A percentile compares a stretch with the other conserved stretches of the same genome.
Conservation (phyloP, 2,113 vertebrate genomes). For the Planiliza haematocheilus region DNA sequence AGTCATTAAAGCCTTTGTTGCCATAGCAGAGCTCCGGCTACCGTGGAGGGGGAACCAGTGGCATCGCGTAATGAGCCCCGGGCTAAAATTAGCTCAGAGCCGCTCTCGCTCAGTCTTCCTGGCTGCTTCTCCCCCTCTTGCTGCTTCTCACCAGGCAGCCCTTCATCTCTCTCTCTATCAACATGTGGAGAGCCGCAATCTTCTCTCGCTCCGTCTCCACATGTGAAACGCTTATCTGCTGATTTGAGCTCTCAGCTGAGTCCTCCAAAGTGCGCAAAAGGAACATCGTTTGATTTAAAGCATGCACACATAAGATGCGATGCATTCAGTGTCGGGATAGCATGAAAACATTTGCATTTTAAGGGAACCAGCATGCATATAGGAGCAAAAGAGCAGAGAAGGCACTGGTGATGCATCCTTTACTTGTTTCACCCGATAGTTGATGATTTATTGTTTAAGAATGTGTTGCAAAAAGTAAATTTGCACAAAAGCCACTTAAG, state of each 20-base stretch:
- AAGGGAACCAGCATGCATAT: no score
- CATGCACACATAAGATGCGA: no score
- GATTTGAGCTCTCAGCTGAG: not conserved
- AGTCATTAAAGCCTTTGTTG: conserved; percentile 64
- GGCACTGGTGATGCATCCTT: not conserved
- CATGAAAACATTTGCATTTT: not conserved
- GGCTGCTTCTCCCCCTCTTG: not conserved
- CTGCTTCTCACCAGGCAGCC: not conserved
- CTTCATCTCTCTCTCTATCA: not conserved
- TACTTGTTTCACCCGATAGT: not conserved
- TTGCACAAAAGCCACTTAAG: no score
- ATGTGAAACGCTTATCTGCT: conserved; percentile 4
- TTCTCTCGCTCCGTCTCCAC: not conserved
- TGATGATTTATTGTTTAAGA: no score
- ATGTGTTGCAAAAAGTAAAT: no score
- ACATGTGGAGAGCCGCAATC: not conserved
- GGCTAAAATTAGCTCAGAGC: conserved; percentile 51
- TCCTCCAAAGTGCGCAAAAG: no score
- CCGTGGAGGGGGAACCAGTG: conserved; percentile 30
- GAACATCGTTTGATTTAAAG: no score
- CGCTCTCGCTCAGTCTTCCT: not conserved
- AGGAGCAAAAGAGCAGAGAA: not conserved
- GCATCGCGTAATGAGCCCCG: not conserved
- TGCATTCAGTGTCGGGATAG: no score
- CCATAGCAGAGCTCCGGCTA: conserved; percentile 60